Evolutionary conservation across 2,113 vertebrate genomes (phyloP).

Genomic region (Electrona antarctica): DNA sequence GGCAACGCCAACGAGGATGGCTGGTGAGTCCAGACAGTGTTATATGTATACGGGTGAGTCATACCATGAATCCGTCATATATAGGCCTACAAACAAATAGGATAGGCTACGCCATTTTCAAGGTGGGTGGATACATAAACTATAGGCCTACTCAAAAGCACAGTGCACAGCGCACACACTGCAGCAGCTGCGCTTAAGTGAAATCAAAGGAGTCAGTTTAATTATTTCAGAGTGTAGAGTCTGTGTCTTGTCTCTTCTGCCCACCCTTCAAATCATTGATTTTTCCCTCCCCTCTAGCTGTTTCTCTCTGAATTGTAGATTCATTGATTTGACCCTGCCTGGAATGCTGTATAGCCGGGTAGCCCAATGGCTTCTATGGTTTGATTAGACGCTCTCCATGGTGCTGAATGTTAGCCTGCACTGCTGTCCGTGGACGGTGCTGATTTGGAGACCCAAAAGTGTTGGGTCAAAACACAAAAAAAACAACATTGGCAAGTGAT

Average conservation of each 20-base stretch:
- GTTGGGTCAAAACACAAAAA: background rate
- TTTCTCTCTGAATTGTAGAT: background rate
- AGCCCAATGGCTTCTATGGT: background rate
- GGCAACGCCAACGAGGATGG: constrained; percentile 34
- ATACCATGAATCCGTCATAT: constrained; percentile 53
- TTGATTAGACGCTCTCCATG: background rate
- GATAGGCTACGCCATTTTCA: too few relatives aligned
- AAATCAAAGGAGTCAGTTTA: too few relatives aligned
- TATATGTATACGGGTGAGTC: constrained; percentile 39
- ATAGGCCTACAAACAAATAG: constrained; percentile 8
- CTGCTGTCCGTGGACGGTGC: constrained; percentile 61
- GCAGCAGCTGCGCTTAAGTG: too few relatives aligned
- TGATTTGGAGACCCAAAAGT: constrained; percentile 29
- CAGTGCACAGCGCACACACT: constrained; percentile 41
- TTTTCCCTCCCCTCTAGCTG: background rate
- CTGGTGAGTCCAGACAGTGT: constrained; percentile 31
- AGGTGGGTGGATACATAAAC: too few relatives aligned
- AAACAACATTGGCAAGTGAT: too few relatives aligned
- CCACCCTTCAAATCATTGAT: background rate
- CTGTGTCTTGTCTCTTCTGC: background rate
- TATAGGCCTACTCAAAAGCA: too few relatives aligned
- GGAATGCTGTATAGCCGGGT: too few relatives aligned
- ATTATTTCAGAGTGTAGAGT: too few relatives aligned
- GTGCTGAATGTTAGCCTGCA: background rate
- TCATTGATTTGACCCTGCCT: background rate